Evolutionary conservation across 2,113 vertebrate genomes (phyloP), one percentile per base, ranked within the genome.

Genomic region (Ailuropoda melanoleuca): DNA sequence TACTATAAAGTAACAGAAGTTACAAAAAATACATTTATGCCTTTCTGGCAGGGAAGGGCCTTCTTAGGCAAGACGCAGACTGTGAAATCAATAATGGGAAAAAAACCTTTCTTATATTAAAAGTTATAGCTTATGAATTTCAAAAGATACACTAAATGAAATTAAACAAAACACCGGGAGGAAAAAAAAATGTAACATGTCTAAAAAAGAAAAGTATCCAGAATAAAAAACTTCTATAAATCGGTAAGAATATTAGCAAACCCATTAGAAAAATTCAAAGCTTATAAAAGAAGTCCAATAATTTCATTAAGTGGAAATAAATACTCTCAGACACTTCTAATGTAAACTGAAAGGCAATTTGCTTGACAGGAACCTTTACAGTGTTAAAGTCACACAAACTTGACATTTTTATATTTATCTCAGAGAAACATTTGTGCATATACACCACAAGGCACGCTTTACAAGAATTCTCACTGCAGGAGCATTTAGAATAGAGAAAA

Each of bases 121-220:
- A 55, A 56, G 60, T 34, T 21, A 15, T 62, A 90, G 74, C 12
- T 92, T 87, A 43, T 90, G 6, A 18, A 86, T 81, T 95, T 87
- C 37, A 87, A 88, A 97, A 92, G 56, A 31, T n/a, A 85, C 13
- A 70, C 10, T 53, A 78, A 64, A 72, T 55, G 18, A 86, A 92
- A 88, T 77, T 21, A 75, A 89, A 50, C 53, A 80, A 82, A 75
- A 93, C 19, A 24, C 6, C 43, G 5, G 14, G 21, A 53, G 48
- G 15, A 39, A 78, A 89, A 78, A 88, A 80, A 82, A 81, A 31
- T 48, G 5, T 68, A 96, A 90, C 8, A n/a, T 10, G 17, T 39
- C 39, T 87, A 93, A 72, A 53, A 86, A 92, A 94, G 64, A n/a
- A 90, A 70, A 82, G 39, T 46, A 94, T 34, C 24, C 23, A 88